Evolutionary conservation across 2,113 vertebrate species (phyloP).

Genomic region (Mola mola): DNA sequence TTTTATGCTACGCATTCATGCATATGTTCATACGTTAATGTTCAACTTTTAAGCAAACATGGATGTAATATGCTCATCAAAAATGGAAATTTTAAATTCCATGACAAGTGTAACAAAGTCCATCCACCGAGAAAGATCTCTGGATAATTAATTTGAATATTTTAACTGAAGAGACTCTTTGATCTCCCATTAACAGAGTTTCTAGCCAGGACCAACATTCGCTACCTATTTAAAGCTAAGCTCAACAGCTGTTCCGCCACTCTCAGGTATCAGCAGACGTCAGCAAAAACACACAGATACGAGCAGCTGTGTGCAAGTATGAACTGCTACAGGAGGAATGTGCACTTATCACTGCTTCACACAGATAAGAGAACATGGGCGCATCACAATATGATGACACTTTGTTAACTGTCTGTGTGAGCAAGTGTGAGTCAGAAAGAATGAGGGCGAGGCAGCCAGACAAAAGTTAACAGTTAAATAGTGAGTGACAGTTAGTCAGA

Average conservation of each 20-base stretch:
- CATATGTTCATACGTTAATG: no score
- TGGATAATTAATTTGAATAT: background rate
- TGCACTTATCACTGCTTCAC: constrained; percentile 26
- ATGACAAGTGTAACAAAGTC: background rate
- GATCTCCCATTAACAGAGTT: constrained; percentile 15
- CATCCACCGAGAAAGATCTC: background rate
- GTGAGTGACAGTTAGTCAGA: background rate
- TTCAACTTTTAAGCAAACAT: no score
- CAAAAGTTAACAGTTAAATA: background rate
- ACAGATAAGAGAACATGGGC: constrained; percentile 54
- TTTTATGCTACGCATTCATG: no score
- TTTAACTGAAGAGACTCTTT: constrained; percentile 4
- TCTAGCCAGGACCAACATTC: constrained; percentile 12
- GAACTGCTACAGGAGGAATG: constrained; percentile 41
- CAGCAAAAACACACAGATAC: constrained; percentile 36
- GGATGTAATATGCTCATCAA: no score
- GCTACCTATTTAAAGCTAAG: constrained; percentile 44
- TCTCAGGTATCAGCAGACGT: constrained; percentile 44
- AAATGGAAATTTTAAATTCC: background rate
- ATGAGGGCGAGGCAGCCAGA: constrained; percentile 20
- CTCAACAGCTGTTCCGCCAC: constrained; percentile 50
- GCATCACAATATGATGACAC: constrained; percentile 62
- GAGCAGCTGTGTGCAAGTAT: constrained; percentile 1
- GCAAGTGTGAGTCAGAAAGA: constrained; percentile 40
- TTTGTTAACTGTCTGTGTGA: constrained; percentile 27